Percentiles rank a stretch among this genome's conserved stretches.
These are phyloP conservation scores for Drosophila fuyamai DNA, from an alignment of 1,140 invertebrate species.

Conservation along the genomic window DNA sequence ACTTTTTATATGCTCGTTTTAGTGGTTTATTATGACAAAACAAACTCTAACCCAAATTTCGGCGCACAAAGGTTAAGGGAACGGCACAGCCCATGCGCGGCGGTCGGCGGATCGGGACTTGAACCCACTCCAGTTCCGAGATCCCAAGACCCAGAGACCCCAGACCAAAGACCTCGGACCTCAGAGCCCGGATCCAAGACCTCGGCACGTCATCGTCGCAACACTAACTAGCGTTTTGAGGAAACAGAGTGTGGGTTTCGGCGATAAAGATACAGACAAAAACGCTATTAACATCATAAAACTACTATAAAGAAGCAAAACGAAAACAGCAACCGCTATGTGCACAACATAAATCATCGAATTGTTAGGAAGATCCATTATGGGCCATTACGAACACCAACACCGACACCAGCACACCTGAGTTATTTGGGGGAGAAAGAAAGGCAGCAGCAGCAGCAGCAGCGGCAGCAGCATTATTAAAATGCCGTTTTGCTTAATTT, in stretches of 20 bases:
- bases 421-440: constrained; percentile 16
- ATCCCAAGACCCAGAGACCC: neutral
- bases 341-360: constrained; percentile 83
- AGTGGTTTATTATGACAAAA: constrained; percentile 82
- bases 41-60: constrained; percentile 62
- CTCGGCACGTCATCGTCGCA: constrained; percentile 27
- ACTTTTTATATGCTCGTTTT: constrained; percentile 82
- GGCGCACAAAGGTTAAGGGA: constrained; percentile 35
- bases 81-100: constrained; percentile 73
- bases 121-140: neutral
- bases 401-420: constrained; percentile 44
- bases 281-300: constrained; percentile 76
- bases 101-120: constrained; percentile 14
- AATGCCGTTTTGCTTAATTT: constrained; percentile 84
- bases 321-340: constrained; percentile 75
- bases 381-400: constrained; percentile 79
- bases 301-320: constrained; percentile 68
- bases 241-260: constrained; percentile 51
- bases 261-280: constrained; percentile 72
- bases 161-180: constrained; percentile 1
- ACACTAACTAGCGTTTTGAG: constrained; percentile 43
- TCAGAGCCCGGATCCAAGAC: constrained; percentile 18
- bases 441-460: constrained; percentile 44
- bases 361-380: constrained; percentile 84
- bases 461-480: constrained; percentile 66